Conservation (phyloP, 2,113 vertebrate genomes). For the Silurus meridionalis region DNA sequence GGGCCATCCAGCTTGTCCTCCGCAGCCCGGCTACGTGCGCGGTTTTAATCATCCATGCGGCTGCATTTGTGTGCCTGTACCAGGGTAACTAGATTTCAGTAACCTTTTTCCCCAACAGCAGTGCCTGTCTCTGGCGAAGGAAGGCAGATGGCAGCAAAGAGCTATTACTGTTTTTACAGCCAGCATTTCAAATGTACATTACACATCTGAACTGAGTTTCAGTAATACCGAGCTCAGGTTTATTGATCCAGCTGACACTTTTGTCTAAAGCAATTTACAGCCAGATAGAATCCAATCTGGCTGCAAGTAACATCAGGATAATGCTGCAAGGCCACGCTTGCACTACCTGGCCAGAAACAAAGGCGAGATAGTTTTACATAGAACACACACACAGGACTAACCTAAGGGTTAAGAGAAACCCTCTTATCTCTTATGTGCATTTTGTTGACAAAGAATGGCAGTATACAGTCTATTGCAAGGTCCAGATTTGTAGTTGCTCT, state of each 20-base stretch:
- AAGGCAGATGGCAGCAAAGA: slow-evolving; percentile 51
- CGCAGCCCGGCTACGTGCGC: slow-evolving; percentile 80
- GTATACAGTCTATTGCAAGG: not conserved
- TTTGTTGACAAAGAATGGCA: not conserved
- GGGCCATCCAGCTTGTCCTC: slow-evolving; percentile 78
- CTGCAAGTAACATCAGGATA: not conserved
- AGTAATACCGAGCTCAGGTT: not conserved
- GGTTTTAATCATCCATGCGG: slow-evolving; percentile 93
- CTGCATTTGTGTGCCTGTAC: slow-evolving; percentile 84
- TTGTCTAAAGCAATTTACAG: not conserved
- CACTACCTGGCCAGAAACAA: not conserved
- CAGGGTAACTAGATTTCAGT: slow-evolving; percentile 75
- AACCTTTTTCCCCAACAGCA: not conserved
- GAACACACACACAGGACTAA: not conserved
- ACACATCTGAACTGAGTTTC: not conserved
- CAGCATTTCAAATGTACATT: not conserved
- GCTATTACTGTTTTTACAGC: not conserved
- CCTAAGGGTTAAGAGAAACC: not conserved
- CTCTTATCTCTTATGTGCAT: not conserved
- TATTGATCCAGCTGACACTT: slow-evolving; percentile 17
- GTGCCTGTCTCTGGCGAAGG: not conserved
- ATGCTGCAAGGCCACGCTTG: not conserved
- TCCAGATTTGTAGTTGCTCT: not conserved
- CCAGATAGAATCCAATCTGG: not conserved
- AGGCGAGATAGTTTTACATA: not conserved